These are phyloP conservation scores for Epistrophella euchroma DNA, from an alignment of 2,888 invertebrate genomes.

Conservation along the genomic window DNA sequence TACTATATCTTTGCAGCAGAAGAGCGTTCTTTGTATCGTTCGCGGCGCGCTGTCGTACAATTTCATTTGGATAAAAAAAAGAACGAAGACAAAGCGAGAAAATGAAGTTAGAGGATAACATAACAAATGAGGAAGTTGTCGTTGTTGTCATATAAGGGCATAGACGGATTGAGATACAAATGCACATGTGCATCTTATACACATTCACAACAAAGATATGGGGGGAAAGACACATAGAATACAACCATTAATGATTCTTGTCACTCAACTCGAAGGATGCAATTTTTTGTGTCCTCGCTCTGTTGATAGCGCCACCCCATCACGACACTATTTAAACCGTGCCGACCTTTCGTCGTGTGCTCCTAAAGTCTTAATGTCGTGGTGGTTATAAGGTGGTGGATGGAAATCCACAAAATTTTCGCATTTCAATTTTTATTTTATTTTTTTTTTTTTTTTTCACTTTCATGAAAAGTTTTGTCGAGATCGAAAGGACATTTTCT, in stretches of 20 bases:
- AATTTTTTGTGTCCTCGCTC: constrained; percentile 55
- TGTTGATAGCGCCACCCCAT: constrained; percentile 21
- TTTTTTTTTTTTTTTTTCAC: constrained; percentile 1
- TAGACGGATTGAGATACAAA: constrained; percentile 20
- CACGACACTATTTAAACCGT: neutral
- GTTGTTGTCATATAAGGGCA: constrained; percentile 3
- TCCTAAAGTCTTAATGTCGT: constrained; percentile 10
- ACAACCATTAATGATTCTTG: constrained; percentile 73
- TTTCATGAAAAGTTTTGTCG: constrained; percentile 50
- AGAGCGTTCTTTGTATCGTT: constrained; percentile 1
- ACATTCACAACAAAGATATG: neutral
- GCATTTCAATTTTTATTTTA: constrained; percentile 18
- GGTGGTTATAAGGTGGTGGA: constrained; percentile 20
- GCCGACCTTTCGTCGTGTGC: neutral
- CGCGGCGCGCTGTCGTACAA: constrained; percentile 47
- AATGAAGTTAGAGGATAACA: constrained; percentile 71
- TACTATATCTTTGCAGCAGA: constrained; percentile 18
- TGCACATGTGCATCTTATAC: constrained; percentile 57
- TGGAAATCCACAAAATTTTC: constrained; percentile 28
- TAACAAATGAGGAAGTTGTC: constrained; percentile 70
- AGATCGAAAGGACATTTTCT: constrained; percentile 41
- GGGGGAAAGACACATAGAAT: constrained; percentile 39
- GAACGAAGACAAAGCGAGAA: constrained; percentile 52
- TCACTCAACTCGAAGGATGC: constrained; percentile 73
- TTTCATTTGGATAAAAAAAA: constrained; percentile 51